Evolutionary conservation across 2,797 vertebrate species (phyloP).

Genomic region (Lepilemur ruficaudatus): DNA sequence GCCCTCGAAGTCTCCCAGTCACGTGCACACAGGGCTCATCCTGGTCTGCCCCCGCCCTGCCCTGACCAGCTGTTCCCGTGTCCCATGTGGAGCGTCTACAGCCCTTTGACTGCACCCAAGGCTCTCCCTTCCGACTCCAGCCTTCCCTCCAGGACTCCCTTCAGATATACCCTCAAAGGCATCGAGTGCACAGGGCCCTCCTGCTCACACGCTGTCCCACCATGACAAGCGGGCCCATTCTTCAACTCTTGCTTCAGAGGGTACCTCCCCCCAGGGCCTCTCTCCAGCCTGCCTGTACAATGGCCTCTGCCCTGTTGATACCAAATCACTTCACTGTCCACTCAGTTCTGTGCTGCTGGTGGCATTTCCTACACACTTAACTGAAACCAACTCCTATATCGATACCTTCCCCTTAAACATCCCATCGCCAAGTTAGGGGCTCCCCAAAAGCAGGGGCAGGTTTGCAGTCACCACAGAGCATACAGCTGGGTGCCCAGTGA

Average conservation of each 20-base stretch:
- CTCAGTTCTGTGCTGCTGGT: not conserved
- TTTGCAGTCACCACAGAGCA: not conserved
- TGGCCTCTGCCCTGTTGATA: not conserved
- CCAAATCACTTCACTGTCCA: not conserved
- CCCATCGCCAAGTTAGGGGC: not conserved
- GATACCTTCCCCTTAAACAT: not conserved
- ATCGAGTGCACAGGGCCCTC: not conserved
- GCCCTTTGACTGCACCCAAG: not conserved
- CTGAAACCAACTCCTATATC: not conserved
- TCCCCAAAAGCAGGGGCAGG: not conserved
- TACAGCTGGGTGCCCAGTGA: not conserved
- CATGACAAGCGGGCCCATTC: not conserved
- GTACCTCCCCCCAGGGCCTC: not conserved
- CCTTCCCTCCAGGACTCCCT: not conserved
- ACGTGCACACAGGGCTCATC: not conserved
- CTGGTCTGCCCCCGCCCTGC: not conserved
- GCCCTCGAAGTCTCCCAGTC: not conserved
- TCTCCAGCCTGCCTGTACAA: not conserved
- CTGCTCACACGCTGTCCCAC: not conserved
- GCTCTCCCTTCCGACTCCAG: not conserved
- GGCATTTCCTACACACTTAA: not conserved
- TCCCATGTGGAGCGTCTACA: not conserved
- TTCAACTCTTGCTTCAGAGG: not conserved
- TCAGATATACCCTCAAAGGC: not conserved
- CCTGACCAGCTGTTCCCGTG: not conserved